Evolutionary conservation across 2,888 invertebrate species (phyloP).

Genomic region (Dendrolimus houi): DNA sequence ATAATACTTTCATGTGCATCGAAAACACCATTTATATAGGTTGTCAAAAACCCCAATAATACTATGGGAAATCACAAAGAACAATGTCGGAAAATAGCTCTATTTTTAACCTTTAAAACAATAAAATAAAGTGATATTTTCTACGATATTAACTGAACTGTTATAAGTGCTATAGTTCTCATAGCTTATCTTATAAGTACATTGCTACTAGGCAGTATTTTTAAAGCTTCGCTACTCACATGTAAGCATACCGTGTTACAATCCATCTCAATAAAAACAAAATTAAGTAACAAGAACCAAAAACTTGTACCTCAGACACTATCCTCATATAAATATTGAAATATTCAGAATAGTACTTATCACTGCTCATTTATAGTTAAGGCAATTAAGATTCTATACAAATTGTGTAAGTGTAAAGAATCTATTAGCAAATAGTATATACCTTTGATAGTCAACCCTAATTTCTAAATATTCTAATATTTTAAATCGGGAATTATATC

Average conservation of each 20-base stretch:
- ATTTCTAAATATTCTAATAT: too few relatives aligned
- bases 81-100: slow-evolving; percentile 29
- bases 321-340: too few relatives aligned
- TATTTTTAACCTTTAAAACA: slow-evolving; percentile 57
- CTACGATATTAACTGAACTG: slow-evolving; percentile 48
- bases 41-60: slow-evolving; percentile 12
- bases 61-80: slow-evolving; percentile 14
- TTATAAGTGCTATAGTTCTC: slow-evolving; percentile 39
- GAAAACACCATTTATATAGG: slow-evolving; percentile 9
- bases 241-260: slow-evolving; percentile 27
- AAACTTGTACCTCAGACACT: too few relatives aligned
- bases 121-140: slow-evolving; percentile 66
- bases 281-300: too few relatives aligned
- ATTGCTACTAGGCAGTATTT: slow-evolving; percentile 55
- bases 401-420: too few relatives aligned
- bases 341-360: too few relatives aligned
- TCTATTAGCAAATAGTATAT: too few relatives aligned
- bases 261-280: background rate
- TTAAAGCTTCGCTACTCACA: slow-evolving; percentile 46
- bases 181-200: slow-evolving; percentile 47
- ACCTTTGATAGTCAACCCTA: too few relatives aligned
- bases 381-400: too few relatives aligned
- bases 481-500: too few relatives aligned
- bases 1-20: background rate
- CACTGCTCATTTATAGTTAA: too few relatives aligned